phyloP scores from a whole-genome alignment of 2,888 invertebrate genomes.

The Branchellion lobata region DNA sequence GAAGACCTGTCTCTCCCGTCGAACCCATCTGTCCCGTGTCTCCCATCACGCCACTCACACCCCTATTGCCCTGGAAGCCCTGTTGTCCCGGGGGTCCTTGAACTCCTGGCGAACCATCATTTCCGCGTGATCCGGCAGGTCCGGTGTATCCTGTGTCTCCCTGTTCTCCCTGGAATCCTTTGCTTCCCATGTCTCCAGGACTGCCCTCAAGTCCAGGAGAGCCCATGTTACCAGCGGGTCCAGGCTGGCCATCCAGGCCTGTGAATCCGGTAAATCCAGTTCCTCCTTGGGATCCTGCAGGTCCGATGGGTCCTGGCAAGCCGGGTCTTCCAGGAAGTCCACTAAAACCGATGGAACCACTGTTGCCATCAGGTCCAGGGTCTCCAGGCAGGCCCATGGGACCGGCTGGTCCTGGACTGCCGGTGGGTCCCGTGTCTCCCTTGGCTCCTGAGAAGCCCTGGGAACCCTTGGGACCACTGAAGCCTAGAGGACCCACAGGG shows the following conservation, averaged over 20 bases:
- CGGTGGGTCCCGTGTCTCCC: constrained; percentile 21
- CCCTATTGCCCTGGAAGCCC: constrained; percentile 44
- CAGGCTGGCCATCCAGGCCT: constrained; percentile 43
- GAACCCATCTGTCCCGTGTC: constrained; percentile 49
- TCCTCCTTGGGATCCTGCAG: background rate
- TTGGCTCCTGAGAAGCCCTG: constrained; percentile 12
- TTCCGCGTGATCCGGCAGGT: constrained; percentile 31
- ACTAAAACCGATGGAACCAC: background rate
- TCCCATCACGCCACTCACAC: constrained; percentile 67
- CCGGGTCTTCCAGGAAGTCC: constrained; percentile 3
- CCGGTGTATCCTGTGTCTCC: constrained; percentile 40
- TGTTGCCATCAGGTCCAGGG: background rate
- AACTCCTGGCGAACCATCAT: constrained; percentile 43
- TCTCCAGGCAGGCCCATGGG: background rate
- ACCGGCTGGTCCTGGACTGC: constrained; percentile 15
- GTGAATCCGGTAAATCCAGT: constrained; percentile 24
- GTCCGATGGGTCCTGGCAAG: background rate
- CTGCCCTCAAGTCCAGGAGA: constrained; percentile 37
- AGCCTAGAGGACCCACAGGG: background rate
- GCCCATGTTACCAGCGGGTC: constrained; percentile 39
- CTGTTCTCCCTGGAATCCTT: constrained; percentile 39
- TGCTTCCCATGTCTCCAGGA: constrained; percentile 43
- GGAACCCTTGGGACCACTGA: background rate
- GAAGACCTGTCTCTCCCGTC: constrained; percentile 36
- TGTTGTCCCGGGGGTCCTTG: constrained; percentile 36